Evolutionary conservation across 1,140 invertebrate genomes (phyloP).

Genomic region (Sinella curviseta): DNA sequence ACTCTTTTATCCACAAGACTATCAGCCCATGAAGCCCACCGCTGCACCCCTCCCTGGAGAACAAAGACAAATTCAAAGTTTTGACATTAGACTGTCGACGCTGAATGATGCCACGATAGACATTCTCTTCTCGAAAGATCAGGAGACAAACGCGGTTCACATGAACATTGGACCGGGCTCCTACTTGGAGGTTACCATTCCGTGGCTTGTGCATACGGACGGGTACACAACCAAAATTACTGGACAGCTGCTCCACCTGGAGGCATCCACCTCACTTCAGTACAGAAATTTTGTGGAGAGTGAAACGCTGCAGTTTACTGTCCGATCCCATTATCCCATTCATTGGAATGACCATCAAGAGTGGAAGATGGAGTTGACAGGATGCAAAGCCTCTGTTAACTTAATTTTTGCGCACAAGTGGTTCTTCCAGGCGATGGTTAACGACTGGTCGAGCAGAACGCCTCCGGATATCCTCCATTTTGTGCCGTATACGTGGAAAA

Average conservation of each 20-base stretch:
- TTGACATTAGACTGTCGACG: slow-evolving; percentile 88
- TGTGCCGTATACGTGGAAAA: slow-evolving; percentile 95
- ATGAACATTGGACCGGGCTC: slow-evolving; percentile 90
- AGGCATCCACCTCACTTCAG: slow-evolving; percentile 86
- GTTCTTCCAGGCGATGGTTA: slow-evolving; percentile 92
- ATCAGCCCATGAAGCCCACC: slow-evolving; percentile 64
- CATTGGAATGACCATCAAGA: slow-evolving; percentile 94
- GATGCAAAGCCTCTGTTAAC: slow-evolving; percentile 88
- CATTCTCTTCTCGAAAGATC: slow-evolving; percentile 92
- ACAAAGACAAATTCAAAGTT: slow-evolving; percentile 80
- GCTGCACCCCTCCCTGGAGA: slow-evolving; percentile 81
- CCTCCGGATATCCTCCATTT: slow-evolving; percentile 89
- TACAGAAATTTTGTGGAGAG: slow-evolving; percentile 88
- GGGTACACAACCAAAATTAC: slow-evolving; percentile 88
- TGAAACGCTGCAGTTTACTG: slow-evolving; percentile 89
- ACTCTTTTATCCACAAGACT: slow-evolving; percentile 94
- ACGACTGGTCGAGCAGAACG: slow-evolving; percentile 92
- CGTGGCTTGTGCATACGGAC: slow-evolving; percentile 81
- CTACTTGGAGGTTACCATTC: slow-evolving; percentile 92
- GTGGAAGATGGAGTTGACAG: slow-evolving; percentile 85
- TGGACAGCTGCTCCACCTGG: slow-evolving; percentile 87
- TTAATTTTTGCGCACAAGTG: slow-evolving; percentile 92
- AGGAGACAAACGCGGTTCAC: slow-evolving; percentile 94
- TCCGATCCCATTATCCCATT: slow-evolving; percentile 83
- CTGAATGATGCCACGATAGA: slow-evolving; percentile 90